phyloP scores from a whole-genome alignment of 2,113 vertebrate genomes.

The Lepisosteus osseus region DNA sequence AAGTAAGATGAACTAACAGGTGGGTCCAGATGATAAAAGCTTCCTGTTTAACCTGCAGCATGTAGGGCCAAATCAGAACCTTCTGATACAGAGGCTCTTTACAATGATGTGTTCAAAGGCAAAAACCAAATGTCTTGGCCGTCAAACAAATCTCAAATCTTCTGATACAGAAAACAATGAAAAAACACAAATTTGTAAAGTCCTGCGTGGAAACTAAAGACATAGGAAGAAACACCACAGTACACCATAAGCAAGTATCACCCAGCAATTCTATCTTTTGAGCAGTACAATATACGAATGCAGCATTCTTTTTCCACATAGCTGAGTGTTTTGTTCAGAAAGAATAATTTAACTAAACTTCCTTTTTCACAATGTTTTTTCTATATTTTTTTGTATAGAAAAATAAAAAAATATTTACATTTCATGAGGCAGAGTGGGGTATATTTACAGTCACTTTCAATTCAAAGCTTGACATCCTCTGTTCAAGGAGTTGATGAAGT shows the following conservation, averaged over 20 bases:
- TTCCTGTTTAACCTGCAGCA: not conserved
- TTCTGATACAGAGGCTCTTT: conserved; percentile 37
- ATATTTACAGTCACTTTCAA: too few relatives aligned
- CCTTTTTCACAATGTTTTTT: too few relatives aligned
- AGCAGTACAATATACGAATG: not conserved
- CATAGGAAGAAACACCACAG: too few relatives aligned
- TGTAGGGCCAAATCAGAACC: conserved; percentile 18
- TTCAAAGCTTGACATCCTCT: too few relatives aligned
- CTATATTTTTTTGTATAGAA: too few relatives aligned
- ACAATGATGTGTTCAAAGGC: not conserved
- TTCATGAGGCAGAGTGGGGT: too few relatives aligned
- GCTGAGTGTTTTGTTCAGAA: too few relatives aligned
- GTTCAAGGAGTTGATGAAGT: too few relatives aligned
- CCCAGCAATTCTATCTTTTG: not conserved
- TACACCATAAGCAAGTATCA: not conserved
- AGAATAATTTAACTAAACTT: too few relatives aligned
- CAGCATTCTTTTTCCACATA: not conserved
- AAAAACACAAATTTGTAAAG: not conserved
- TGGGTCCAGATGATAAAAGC: too few relatives aligned
- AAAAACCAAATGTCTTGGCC: not conserved
- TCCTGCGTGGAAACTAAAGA: not conserved
- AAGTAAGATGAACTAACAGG: too few relatives aligned
- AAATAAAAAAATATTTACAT: too few relatives aligned
- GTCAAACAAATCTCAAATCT: not conserved
- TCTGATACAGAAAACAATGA: conserved; percentile 39